Conservation (phyloP, 2,888 invertebrate species). For the Drosophila diplacantha region DNA sequence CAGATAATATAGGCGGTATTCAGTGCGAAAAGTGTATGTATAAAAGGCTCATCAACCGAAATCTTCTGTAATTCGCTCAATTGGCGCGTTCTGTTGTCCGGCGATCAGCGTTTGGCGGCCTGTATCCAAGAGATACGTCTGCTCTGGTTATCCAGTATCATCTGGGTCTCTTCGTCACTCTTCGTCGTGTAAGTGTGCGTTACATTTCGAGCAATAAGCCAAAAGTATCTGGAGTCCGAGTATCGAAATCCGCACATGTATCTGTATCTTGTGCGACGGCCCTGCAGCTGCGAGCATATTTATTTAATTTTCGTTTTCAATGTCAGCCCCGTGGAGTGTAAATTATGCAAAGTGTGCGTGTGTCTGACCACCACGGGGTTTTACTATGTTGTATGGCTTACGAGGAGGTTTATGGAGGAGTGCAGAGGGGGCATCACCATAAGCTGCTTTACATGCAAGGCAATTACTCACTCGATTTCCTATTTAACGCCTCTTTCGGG, state of each 20-base stretch:
- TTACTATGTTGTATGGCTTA: conserved; percentile 3
- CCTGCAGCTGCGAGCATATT: conserved; percentile 52
- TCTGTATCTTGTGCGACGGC: conserved; percentile 36
- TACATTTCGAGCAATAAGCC: conserved; percentile 28
- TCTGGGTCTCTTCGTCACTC: conserved; percentile 3
- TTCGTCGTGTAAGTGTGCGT: conserved; percentile 25
- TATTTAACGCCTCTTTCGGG: conserved; percentile 35
- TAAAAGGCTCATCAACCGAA: conserved; percentile 64
- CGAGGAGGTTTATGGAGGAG: background rate
- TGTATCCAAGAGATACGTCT: conserved; percentile 67
- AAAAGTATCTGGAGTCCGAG: conserved; percentile 30
- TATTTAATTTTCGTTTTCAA: conserved; percentile 60
- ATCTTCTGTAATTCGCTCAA: conserved; percentile 73
- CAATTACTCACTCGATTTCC: conserved; percentile 56
- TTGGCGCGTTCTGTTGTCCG: conserved; percentile 57
- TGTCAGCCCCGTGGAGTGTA: conserved; percentile 52
- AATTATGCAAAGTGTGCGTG: conserved; percentile 60
- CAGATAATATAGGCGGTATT: conserved; percentile 11
- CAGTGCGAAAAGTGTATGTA: conserved; percentile 37
- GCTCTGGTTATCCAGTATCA: conserved; percentile 25
- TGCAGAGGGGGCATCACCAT: conserved; percentile 2
- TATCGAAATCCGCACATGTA: conserved; percentile 32
- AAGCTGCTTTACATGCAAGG: conserved; percentile 44
- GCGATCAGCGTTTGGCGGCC: conserved; percentile 39
- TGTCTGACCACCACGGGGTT: conserved; percentile 15